A percentile compares a stretch with the other conserved stretches of the same genome.
Conservation (phyloP, 2,113 vertebrate genomes). For the Turdus rufiventris region DNA sequence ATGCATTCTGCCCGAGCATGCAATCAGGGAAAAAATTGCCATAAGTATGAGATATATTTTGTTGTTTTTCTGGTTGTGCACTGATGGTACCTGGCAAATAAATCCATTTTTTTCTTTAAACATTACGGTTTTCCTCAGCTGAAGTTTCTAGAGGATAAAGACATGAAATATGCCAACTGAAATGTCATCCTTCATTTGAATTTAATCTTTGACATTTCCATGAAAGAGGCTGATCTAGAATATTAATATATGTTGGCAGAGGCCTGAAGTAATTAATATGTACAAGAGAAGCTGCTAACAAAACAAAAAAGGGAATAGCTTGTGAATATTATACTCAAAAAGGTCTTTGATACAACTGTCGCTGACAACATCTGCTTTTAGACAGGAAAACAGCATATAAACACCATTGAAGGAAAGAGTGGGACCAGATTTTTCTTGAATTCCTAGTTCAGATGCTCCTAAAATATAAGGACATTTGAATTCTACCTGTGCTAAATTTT, state of each 20-base stretch:
- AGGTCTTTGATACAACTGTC: not conserved
- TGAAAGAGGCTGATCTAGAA: conserved; percentile 1
- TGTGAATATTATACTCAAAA: conserved; percentile 22
- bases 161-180: not conserved
- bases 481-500: not conserved
- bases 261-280: conserved; percentile 34
- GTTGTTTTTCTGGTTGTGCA: not conserved
- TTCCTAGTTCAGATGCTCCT: not conserved
- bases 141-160: not conserved
- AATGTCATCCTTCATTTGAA: conserved; percentile 42
- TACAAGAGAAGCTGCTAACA: conserved; percentile 1
- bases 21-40: not conserved
- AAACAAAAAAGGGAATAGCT: conserved; percentile 42
- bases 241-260: conserved; percentile 13
- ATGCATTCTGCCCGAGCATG: not conserved
- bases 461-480: not conserved
- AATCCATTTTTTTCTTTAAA: not conserved
- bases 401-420: not conserved
- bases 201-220: conserved; percentile 26
- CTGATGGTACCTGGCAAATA: not conserved
- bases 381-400: not conserved
- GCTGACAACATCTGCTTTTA: not conserved
- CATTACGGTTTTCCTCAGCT: not conserved
- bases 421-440: not conserved
- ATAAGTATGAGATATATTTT: not conserved